A percentile compares a stretch with the other conserved stretches of the same genome.
phyloP scores from a whole-genome alignment of 2,888 invertebrate genomes.

The Zygogramma bicolorata region DNA sequence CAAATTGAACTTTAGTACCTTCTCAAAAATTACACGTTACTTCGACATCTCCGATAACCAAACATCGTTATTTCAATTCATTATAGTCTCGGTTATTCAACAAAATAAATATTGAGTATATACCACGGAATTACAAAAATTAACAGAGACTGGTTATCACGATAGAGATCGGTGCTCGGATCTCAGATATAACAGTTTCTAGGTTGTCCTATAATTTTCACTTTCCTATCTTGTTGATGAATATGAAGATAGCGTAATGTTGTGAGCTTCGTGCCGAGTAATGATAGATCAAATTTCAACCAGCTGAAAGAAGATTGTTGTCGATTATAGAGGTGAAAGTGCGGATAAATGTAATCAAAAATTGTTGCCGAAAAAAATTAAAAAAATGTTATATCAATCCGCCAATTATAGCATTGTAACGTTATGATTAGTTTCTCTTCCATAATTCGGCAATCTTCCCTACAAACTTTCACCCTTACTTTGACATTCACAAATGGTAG shows the following conservation, averaged over 20 bases:
- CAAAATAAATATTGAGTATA: conserved; percentile 32
- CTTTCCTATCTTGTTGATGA: neutral
- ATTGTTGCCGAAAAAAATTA: neutral
- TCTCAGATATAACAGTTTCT: conserved; percentile 6
- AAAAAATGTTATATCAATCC: too few species aligned
- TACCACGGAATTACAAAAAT: conserved; percentile 13
- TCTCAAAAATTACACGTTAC: conserved; percentile 47
- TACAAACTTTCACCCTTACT: too few species aligned
- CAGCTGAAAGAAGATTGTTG: neutral
- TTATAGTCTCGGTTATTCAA: conserved; percentile 29
- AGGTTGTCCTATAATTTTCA: conserved; percentile 16
- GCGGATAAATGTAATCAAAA: neutral
- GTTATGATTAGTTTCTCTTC: too few species aligned
- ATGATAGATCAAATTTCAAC: conserved; percentile 6
- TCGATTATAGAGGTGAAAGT: neutral
- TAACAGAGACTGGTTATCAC: conserved; percentile 7
- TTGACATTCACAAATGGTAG: too few species aligned
- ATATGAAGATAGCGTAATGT: neutral
- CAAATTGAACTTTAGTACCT: conserved; percentile 53
- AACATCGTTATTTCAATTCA: conserved; percentile 46
- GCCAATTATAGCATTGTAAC: too few species aligned
- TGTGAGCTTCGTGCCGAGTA: neutral
- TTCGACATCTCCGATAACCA: conserved; percentile 19
- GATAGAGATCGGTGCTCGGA: conserved; percentile 19
- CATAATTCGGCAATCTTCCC: too few species aligned